A percentile compares a stretch with the other conserved stretches of the same genome.
phyloP scores from a whole-genome alignment of 2,113 vertebrate genomes.

The Laterallus jamaicensis region DNA sequence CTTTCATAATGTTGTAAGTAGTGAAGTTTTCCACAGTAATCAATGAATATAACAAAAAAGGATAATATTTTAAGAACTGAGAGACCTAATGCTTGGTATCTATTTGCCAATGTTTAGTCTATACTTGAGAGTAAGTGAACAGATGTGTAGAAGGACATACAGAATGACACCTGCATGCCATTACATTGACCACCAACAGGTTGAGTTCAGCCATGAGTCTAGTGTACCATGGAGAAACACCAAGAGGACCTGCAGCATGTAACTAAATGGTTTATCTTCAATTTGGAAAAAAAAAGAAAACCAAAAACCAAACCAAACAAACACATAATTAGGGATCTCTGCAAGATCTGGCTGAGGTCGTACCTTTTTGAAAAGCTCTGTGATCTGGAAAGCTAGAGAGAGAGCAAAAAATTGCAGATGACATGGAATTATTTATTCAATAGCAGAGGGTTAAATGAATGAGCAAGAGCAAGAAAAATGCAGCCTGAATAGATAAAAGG shows the following conservation, averaged over 20 bases:
- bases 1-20: neutral
- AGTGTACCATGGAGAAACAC: neutral
- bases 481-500: neutral
- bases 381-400: neutral
- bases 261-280: neutral
- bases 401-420: neutral
- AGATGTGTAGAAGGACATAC: neutral
- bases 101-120: neutral
- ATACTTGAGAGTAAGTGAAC: neutral
- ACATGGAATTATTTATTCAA: neutral
- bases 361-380: neutral
- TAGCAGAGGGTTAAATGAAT: neutral
- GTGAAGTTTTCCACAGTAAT: neutral
- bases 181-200: neutral
- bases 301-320: too few species aligned
- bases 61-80: neutral
- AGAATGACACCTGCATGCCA: neutral
- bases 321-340: neutral
- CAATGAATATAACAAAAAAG: neutral
- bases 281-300: neutral
- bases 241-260: neutral
- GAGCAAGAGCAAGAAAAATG: neutral
- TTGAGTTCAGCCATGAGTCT: rapidly evolving
- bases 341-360: neutral
- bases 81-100: neutral